Base-by-base conservation (phyloP, 2,888 invertebrate species). In the Latrodectus hesperus region DNA sequence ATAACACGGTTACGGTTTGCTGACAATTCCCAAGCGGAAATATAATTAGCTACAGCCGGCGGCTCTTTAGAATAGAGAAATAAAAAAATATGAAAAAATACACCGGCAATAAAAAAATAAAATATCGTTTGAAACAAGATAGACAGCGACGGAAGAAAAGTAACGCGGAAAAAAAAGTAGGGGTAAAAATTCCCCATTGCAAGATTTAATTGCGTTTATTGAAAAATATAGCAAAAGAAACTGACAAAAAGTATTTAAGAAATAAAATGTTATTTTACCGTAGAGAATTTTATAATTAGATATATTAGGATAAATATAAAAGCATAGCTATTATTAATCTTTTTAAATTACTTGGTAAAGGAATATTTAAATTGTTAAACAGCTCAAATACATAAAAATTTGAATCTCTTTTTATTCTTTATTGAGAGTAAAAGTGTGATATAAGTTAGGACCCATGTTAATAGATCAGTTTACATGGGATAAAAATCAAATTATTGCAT, bases 1-100 rank as follows among this genome's bases (percentile, higher is more conserved):
- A 85, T 80, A 80, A 85, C 85, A 85, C 79, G 85, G 79, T 85
- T 85, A 85, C 80, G 85, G 67, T 71, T 85, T 85, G 85, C 79
- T 85, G 85, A 85, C 85, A 85, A 85, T 74, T 75, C 65, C 53
- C 85, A 68, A 79, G 85, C 85, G 80, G 79, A 85, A 85, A 80
- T 85, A 85, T 85, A 85, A 85, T 85, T 85, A 85, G 85, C 73
- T 74, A 51, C 79, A 68, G 85, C 85, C 78, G 51, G 78, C n/a
- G 85, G 79, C 79, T 79, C 22, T 11, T 16, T 14, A 52, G 64
- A 73, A 85, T 71, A 17, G 64, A 26, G 60, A 26, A 73, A 64
- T 71, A 70, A 60, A 10, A 16, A 22, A 52, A 38, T 26, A 70
- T 9, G 14, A 52, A 52, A 22, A 60, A 17, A 49, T 26, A 53